Evolutionary conservation across 2,113 vertebrate species (phyloP), one percentile per base, ranked within the genome.

Genomic region (Salminus brasiliensis): DNA sequence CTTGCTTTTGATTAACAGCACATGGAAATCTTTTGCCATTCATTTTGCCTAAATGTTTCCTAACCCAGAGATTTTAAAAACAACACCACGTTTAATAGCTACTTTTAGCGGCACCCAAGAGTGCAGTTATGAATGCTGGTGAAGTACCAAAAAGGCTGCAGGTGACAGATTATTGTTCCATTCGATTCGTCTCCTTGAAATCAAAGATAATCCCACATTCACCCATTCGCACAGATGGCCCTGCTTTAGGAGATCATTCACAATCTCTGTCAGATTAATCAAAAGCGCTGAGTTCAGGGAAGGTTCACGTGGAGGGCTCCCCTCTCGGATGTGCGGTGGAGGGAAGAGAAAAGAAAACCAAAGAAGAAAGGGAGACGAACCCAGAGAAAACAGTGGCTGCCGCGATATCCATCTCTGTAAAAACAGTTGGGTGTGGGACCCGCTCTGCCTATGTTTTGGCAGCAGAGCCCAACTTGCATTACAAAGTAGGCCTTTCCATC

Each of bases 321-420:
- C 59, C 67, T 80, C 45, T 68, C 47, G 27, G 69, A 70, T 83
- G 57, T 45, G 60, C 39, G 67, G 29, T 25, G 36, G 57, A 66
- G 27, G 49, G 27, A 74, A 79, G 52, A 59, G 79, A 86, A 88
- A 86, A 90, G 81, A 78, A 72, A 83, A 77, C 55, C 72, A 76
- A 57, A 88, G 84, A 85, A 88, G 87, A 90, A 86, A 90, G 85
- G 76, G 69, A 86, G 87, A 86, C 55, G 85, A 89, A 85, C 81
- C 75, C 43, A 89, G 76, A 62, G 73, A 91, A 88, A 91, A 91
- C 87, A 87, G 80, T 84, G 88, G 85, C 84, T 86, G 85, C 81
- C 59, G 82, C 85, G 90, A 91, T 87, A 91, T 93, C 88, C 85
- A 88, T 91, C 92, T 91, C 85, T 88, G 89, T 90, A 90, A 86